Base-by-base conservation (phyloP, 2,888 invertebrate species). In the Odontocolon sp. region DNA sequence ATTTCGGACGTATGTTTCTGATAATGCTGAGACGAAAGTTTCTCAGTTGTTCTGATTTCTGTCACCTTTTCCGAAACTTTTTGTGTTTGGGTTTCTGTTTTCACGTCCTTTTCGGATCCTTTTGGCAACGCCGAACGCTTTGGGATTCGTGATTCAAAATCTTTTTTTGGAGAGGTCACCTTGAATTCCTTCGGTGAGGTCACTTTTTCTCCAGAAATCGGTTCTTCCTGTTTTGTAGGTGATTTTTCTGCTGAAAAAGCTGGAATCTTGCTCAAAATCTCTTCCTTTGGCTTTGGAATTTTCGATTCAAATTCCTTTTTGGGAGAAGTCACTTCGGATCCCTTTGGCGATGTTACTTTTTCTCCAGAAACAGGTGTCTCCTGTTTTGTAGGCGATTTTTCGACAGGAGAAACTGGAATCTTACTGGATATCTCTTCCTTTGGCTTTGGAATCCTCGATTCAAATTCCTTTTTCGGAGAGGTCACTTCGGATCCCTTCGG, bases 381-480 rank as follows among this genome's bases (percentile, higher is more conserved):
- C n/a, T n/a, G n/a, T n/a, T n/a, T n/a, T n/a, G n/a, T n/a, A n/a
- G n/a, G n/a, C n/a, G n/a, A n/a, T n/a, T n/a, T n/a, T n/a, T n/a
- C n/a, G n/a, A n/a, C n/a, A n/a, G n/a, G n/a, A n/a, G n/a, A n/a
- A n/a, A n/a, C n/a, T n/a, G n/a, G n/a, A n/a, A n/a, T n/a, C n/a
- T n/a, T n/a, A n/a, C n/a, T n/a, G n/a, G n/a, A n/a, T n/a, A n/a
- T n/a, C n/a, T n/a, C n/a, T n/a, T n/a, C n/a, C n/a, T n/a, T n/a
- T n/a, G n/a, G 78, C 68, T 87, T 88, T 1, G 88, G 88, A 52
- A 88, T 88, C 26, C 85, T 82, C 0, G 87, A 88, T 45, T 88
- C 88, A 31, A 84, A 87, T 70, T 87, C 87, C 8, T 78, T 80
- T 2, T 33, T 31, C 54, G 54, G 54, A 2, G 54, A 54, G 5